phyloP scores from a whole-genome alignment of 2,113 vertebrate genomes.

The Phalacrocorax aristotelis region DNA sequence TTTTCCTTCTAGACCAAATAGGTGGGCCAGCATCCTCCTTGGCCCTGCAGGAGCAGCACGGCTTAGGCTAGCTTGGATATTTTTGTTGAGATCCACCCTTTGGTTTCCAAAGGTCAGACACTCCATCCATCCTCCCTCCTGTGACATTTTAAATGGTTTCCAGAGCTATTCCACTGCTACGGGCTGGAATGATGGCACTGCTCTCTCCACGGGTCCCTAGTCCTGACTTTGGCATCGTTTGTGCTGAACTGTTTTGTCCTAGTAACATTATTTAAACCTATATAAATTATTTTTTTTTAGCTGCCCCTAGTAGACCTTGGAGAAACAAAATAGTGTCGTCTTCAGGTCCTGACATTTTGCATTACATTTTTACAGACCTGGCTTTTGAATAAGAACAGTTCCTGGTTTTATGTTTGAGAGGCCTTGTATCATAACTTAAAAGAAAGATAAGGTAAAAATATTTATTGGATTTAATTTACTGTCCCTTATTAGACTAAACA shows the following conservation, averaged over 20 bases:
- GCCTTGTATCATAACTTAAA: neutral
- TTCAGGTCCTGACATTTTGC: neutral
- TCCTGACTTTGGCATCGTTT: neutral
- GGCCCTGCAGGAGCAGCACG: neutral
- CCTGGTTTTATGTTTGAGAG: constrained; percentile 28
- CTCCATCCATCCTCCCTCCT: constrained; percentile 3
- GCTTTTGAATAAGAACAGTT: constrained; percentile 3
- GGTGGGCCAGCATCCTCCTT: neutral
- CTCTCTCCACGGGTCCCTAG: neutral
- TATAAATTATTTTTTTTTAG: neutral
- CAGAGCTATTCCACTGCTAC: neutral
- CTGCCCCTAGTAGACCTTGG: neutral
- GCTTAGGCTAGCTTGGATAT: neutral
- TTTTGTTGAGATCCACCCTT: neutral
- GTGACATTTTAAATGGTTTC: constrained; percentile 40
- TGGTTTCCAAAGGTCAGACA: constrained; percentile 24
- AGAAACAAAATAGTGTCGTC: neutral
- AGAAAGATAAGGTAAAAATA: neutral
- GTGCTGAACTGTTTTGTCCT: neutral
- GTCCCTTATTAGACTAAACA: constrained; percentile 53
- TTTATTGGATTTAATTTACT: constrained; percentile 42
- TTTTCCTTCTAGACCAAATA: neutral
- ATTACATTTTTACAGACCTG: neutral
- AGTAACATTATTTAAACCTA: neutral
- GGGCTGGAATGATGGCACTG: neutral